Percentiles rank a stretch among this genome's conserved stretches.
phyloP scores from a whole-genome alignment of 2,888 invertebrate genomes.

The Caenorhabditis sulstoni region DNA sequence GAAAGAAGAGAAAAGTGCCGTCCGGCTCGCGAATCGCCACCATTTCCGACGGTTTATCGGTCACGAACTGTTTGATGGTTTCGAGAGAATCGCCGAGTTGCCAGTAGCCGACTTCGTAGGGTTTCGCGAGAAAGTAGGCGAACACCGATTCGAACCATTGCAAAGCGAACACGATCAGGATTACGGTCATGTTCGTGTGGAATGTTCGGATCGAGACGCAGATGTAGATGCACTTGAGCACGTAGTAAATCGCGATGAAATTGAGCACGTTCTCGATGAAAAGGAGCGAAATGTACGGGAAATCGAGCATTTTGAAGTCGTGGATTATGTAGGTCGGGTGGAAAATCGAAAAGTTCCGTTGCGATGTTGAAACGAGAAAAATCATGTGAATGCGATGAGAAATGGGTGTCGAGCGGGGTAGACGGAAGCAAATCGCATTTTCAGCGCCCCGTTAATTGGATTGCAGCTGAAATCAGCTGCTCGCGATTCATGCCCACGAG shows the following conservation, averaged over 20 bases:
- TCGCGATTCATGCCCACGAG: not conserved
- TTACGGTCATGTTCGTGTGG: slow-evolving; percentile 5
- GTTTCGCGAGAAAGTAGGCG: not conserved
- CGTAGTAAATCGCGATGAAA: not conserved
- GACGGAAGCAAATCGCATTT: too few species aligned
- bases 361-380: not conserved
- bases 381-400: not conserved
- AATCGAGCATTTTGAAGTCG: not conserved
- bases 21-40: too few species aligned
- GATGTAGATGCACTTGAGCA: not conserved
- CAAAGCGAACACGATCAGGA: not conserved
- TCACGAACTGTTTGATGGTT: not conserved
- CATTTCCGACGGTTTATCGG: not conserved
- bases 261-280: not conserved
- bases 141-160: slow-evolving; percentile 18
- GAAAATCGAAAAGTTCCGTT: not conserved
- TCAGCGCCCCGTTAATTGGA: too few species aligned
- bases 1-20: not conserved
- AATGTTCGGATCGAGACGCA: not conserved
- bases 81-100: not conserved
- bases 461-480: too few species aligned
- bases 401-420: too few species aligned
- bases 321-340: slow-evolving; percentile 1
- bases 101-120: not conserved
- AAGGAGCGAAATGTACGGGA: not conserved